Base-by-base conservation (phyloP, 2,113 vertebrate genomes). In the Macquaria australasica region DNA sequence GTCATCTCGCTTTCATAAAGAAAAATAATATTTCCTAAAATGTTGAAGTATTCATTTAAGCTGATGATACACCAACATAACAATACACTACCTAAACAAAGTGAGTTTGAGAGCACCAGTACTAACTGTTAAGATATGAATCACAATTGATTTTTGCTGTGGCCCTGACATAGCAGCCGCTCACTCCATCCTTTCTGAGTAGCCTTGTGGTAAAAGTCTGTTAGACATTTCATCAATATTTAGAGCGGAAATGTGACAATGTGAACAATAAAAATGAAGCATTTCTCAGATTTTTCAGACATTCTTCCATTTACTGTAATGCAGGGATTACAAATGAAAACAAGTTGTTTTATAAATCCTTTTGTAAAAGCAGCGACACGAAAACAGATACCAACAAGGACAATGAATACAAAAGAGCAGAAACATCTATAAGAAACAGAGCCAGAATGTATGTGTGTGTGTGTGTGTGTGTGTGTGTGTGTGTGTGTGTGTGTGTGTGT, bases 81-180 rank as follows among this genome's bases (percentile, higher is more conserved):
- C 59, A 73, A 51, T 14, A 9, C n/a, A 3, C 6, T 4, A 1
- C 55, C 62, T 15, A 9, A 63, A 55, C 21, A 62, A 87, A 71
- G 28, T 31, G 28, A 31, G 28, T 66, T 55, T 53, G 56, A 82
- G 43, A 84, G 71, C 64, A 85, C 56, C 67, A 18, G 48, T 16
- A 74, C 62, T 77, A 74, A 60, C 82, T 37, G 82, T 63, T 72
- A 62, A 62, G 69, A 75, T 74, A 69, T 82, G 77, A 88, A 85
- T 87, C 77, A 66, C 73, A 69, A 89, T 86, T 62, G 87, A 91
- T 88, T 86, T 86, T 68, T 75, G 28, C 68, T 31, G 59, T 23
- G 1, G 68, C 50, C 69, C 0, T 45, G 55, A 78, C 64, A n/a
- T 10, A 41, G 62, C 81, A 71, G 1, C 74, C 23, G 21, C 81